Percentiles rank a stretch among this genome's conserved stretches.
Conservation (phyloP, 2,113 vertebrate genomes). For the Dipodomys stephensi region DNA sequence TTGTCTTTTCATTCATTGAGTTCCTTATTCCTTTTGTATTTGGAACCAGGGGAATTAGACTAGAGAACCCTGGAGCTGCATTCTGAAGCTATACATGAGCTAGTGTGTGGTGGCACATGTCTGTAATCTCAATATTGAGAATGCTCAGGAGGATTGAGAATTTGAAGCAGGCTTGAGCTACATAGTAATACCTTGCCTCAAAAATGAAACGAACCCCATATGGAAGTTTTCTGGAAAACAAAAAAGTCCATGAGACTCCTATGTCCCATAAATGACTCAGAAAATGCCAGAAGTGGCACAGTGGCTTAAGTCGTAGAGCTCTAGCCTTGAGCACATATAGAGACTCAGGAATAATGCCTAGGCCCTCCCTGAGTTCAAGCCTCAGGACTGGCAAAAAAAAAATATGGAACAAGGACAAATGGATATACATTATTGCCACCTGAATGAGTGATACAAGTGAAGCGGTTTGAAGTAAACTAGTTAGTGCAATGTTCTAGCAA, state of each 20-base stretch:
- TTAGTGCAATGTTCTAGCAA: not conserved
- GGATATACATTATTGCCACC: accelerated
- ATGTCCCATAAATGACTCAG: too few relatives aligned
- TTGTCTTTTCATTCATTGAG: not conserved
- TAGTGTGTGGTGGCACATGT: not conserved
- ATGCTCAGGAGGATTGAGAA: not conserved
- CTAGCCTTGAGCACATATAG: too few relatives aligned
- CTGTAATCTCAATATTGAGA: not conserved
- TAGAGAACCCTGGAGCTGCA: not conserved
- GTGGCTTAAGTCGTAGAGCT: too few relatives aligned
- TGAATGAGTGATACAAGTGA: not conserved
- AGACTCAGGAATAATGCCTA: too few relatives aligned
- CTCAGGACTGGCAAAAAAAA: too few relatives aligned
- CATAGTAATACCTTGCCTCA: not conserved
- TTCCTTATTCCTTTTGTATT: not conserved
- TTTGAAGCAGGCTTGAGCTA: not conserved
- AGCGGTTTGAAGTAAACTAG: not conserved
- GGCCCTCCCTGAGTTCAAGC: too few relatives aligned
- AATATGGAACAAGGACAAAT: too few relatives aligned
- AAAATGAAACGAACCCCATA: not conserved
- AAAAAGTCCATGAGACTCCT: too few relatives aligned
- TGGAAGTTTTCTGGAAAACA: not conserved
- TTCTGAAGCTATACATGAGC: not conserved
- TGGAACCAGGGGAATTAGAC: not conserved
- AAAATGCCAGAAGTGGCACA: too few relatives aligned